Conservation (phyloP, 2,888 invertebrate genomes). For the Drosophila nr. perissopoda region DNA sequence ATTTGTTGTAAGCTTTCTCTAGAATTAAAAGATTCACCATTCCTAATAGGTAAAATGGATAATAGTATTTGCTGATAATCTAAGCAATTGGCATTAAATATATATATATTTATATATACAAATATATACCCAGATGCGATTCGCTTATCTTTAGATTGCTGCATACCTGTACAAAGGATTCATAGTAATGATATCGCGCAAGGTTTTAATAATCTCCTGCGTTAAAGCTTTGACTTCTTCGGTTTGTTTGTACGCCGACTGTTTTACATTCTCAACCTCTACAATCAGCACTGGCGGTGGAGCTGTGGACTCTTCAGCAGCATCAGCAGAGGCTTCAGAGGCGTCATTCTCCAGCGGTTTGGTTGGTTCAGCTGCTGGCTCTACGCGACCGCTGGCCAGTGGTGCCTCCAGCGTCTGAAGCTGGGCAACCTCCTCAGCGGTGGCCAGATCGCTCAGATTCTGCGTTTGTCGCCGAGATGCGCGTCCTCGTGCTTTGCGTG, state of each 20-base stretch:
- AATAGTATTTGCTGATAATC: slow-evolving; percentile 1
- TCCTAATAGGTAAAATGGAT: slow-evolving; percentile 19
- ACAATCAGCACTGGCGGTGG: slow-evolving; percentile 91
- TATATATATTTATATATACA: background rate
- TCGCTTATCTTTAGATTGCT: background rate
- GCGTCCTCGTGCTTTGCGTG: slow-evolving; percentile 84
- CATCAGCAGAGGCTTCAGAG: slow-evolving; percentile 1
- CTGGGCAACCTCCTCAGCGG: slow-evolving; percentile 36
- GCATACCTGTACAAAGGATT: slow-evolving; percentile 94
- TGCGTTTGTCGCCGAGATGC: slow-evolving; percentile 82
- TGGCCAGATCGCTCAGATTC: slow-evolving; percentile 36
- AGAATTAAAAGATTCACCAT: slow-evolving; percentile 26
- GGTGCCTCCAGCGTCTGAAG: slow-evolving; percentile 49
- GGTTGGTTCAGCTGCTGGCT: slow-evolving; percentile 27
- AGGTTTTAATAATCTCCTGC: slow-evolving; percentile 98
- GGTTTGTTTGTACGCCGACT: slow-evolving; percentile 94
- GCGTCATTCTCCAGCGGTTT: slow-evolving; percentile 15
- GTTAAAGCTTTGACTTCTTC: slow-evolving; percentile 98
- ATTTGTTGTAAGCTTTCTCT: slow-evolving; percentile 99
- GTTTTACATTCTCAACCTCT: slow-evolving; percentile 96
- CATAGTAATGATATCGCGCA: slow-evolving; percentile 97
- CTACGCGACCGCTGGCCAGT: slow-evolving; percentile 33
- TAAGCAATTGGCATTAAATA: slow-evolving; percentile 1
- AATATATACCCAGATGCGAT: background rate
- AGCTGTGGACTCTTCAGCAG: slow-evolving; percentile 9